phyloP scores from a whole-genome alignment of 2,888 invertebrate species.

The Parnassius mnemosyne region DNA sequence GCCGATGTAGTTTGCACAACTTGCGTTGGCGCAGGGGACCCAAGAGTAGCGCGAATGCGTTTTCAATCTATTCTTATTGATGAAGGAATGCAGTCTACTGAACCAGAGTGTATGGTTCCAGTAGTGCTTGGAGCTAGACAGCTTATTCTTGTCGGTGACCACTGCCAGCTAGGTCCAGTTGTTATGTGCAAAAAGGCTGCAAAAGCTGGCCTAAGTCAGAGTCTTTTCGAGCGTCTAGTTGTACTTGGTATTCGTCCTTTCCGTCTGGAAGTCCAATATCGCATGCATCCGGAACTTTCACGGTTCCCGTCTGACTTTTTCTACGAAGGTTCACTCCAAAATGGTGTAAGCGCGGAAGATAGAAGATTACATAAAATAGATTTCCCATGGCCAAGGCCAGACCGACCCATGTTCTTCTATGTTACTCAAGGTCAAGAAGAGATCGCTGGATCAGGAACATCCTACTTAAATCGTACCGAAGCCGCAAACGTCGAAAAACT shows the following conservation, averaged over 20 bases:
- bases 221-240: constrained; percentile 97
- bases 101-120: constrained; percentile 99
- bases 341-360: constrained; percentile 98
- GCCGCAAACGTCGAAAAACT: constrained; percentile 99
- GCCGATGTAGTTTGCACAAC: constrained; percentile 99
- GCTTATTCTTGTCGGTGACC: constrained; percentile 98
- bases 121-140: constrained; percentile 98
- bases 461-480: constrained; percentile 98
- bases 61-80: constrained; percentile 98
- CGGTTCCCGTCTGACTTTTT: constrained; percentile 99
- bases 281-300: constrained; percentile 99
- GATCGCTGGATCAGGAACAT: constrained; percentile 98
- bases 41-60: constrained; percentile 93
- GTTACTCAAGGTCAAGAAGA: constrained; percentile 99
- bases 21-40: constrained; percentile 99
- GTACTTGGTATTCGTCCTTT: constrained; percentile 98
- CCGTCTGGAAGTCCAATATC: constrained; percentile 97
- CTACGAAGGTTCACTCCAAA: constrained; percentile 99
- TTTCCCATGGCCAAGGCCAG: constrained; percentile 98
- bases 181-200: constrained; percentile 99
- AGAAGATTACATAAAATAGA: constrained; percentile 93
- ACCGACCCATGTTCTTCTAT: constrained; percentile 99
- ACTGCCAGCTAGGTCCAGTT: constrained; percentile 99
- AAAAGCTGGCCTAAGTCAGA: constrained; percentile 97
- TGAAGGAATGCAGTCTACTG: constrained; percentile 98